These are phyloP conservation scores for Saguinus imperator DNA, from an alignment of 2,113 vertebrate genomes.

Conservation along the genomic window DNA sequence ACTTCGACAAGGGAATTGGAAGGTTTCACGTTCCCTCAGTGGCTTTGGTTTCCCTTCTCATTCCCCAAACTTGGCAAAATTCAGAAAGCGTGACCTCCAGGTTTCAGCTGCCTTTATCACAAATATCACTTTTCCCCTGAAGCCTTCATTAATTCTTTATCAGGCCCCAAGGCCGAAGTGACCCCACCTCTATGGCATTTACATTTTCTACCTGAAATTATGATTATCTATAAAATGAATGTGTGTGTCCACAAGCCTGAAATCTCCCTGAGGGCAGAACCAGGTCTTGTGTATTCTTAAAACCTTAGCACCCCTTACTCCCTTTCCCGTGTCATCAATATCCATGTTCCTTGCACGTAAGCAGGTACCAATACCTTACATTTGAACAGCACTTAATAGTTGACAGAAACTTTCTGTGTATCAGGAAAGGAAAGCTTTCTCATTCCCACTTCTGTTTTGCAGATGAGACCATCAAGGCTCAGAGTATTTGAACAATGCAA, in stretches of 20 bases:
- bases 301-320: background rate
- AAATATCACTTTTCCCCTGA: background rate
- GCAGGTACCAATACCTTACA: background rate
- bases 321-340: background rate
- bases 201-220: background rate
- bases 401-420: background rate
- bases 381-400: background rate
- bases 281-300: background rate
- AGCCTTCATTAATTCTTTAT: background rate
- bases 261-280: background rate
- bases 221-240: background rate
- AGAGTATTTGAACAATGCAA: background rate
- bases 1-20: constrained; percentile 1
- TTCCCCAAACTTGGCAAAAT: constrained; percentile 2
- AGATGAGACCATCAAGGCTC: background rate
- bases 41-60: constrained; percentile 14
- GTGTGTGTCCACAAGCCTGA: background rate
- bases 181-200: background rate
- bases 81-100: background rate
- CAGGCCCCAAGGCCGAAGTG: background rate
- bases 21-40: background rate
- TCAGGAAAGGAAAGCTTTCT: background rate
- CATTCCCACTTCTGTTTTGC: background rate
- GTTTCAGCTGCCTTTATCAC: background rate
- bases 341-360: background rate